A percentile compares a stretch with the other conserved stretches of the same genome.
These are phyloP conservation scores for Cheilosia pagana DNA, from an alignment of 2,888 invertebrate genomes.

Conservation along the genomic window DNA sequence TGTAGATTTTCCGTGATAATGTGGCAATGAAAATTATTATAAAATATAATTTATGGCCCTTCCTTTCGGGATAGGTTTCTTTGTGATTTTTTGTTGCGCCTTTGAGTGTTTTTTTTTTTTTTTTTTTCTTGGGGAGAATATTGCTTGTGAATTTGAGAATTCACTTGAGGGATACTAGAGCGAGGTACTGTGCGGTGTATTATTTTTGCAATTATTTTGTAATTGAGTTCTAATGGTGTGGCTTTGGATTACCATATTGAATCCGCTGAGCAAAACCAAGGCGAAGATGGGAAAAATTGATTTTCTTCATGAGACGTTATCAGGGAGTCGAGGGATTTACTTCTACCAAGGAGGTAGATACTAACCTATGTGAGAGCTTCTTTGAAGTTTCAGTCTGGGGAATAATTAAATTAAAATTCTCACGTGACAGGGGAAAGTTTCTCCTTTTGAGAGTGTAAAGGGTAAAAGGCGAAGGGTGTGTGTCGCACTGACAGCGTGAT, in stretches of 20 bases:
- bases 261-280: slow-evolving; percentile 12
- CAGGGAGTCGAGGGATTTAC: slow-evolving; percentile 44
- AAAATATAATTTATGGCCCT: slow-evolving; percentile 76
- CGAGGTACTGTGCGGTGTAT: slow-evolving; percentile 52
- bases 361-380: background rate
- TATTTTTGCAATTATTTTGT: slow-evolving; percentile 73
- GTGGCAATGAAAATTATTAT: slow-evolving; percentile 78
- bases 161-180: slow-evolving; percentile 54
- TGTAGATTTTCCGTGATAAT: slow-evolving; percentile 77
- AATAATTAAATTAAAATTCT: slow-evolving; percentile 75
- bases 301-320: slow-evolving; percentile 35
- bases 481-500: slow-evolving; percentile 65
- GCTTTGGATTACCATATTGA: slow-evolving; percentile 54
- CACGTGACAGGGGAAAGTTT: slow-evolving; percentile 73
- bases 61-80: slow-evolving; percentile 48
- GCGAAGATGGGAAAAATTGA: slow-evolving; percentile 36
- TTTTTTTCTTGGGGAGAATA: slow-evolving; percentile 12
- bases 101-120: too few species aligned
- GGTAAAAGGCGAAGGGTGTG: slow-evolving; percentile 53
- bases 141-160: slow-evolving; percentile 55
- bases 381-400: slow-evolving; percentile 68
- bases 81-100: slow-evolving; percentile 15
- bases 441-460: slow-evolving; percentile 60
- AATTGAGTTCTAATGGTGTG: slow-evolving; percentile 70
- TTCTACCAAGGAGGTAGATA: background rate